These are phyloP conservation scores for Rhyzopertha dominica DNA, from an alignment of 1,140 invertebrate genomes.

Conservation along the genomic window DNA sequence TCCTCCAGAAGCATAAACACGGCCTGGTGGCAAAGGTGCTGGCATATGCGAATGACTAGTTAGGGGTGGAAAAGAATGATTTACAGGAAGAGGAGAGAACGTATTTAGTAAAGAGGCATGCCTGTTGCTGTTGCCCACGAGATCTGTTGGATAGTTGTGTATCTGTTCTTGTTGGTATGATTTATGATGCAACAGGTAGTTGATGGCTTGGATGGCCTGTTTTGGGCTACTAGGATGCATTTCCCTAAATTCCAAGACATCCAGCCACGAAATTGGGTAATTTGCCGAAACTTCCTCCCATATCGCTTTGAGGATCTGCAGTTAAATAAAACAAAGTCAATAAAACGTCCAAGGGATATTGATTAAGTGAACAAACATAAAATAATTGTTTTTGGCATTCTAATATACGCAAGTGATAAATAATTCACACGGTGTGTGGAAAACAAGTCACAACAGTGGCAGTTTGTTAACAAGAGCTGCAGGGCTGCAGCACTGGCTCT, in stretches of 20 bases:
- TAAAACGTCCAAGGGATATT: background rate
- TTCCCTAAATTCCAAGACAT: slow-evolving; percentile 62
- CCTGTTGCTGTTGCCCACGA: slow-evolving; percentile 13
- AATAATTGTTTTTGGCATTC: background rate
- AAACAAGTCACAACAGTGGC: too few species aligned
- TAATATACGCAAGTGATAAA: too few species aligned
- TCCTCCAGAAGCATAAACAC: slow-evolving; percentile 19
- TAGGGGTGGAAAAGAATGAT: slow-evolving; percentile 28
- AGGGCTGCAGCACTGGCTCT: too few species aligned
- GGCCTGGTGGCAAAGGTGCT: slow-evolving; percentile 17
- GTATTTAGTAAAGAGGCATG: slow-evolving; percentile 4
- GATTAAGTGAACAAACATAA: slow-evolving; percentile 2
- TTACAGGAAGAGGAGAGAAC: slow-evolving; percentile 9
- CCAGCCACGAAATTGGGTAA: slow-evolving; percentile 56
- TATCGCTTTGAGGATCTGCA: slow-evolving; percentile 52
- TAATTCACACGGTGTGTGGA: too few species aligned
- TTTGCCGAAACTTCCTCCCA: slow-evolving; percentile 54
- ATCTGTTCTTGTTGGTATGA: slow-evolving; percentile 39
- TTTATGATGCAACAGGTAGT: slow-evolving; percentile 46
- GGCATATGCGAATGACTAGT: slow-evolving; percentile 12
- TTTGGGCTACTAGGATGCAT: slow-evolving; percentile 57
- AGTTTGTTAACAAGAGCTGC: too few species aligned
- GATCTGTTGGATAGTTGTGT: slow-evolving; percentile 25
- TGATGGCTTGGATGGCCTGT: slow-evolving; percentile 49
- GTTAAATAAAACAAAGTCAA: slow-evolving; percentile 15